phyloP scores from a whole-genome alignment of 2,113 vertebrate genomes.

The Pangasianodon hypophthalmus region DNA sequence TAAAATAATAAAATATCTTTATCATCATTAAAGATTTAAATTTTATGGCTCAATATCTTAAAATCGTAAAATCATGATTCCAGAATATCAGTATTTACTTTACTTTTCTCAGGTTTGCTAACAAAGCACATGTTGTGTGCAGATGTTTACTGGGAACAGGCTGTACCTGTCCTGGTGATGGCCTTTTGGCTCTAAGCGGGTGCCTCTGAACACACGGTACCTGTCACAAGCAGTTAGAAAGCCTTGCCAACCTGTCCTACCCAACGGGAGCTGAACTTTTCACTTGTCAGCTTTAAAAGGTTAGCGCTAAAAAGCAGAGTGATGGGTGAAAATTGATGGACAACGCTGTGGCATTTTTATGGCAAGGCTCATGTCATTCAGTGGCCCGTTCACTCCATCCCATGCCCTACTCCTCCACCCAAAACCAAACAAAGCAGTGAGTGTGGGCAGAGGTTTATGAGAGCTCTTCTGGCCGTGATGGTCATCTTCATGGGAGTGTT shows the following conservation, averaged over 20 bases:
- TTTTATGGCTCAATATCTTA: not conserved
- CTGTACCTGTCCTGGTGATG: conserved; percentile 65
- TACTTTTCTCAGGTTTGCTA: not conserved
- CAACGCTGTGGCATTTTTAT: conserved; percentile 69
- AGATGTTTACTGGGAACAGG: conserved; percentile 48
- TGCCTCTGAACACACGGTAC: conserved; percentile 75
- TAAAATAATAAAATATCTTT: not conserved
- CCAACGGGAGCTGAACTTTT: conserved; percentile 80
- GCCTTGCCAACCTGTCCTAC: conserved; percentile 74
- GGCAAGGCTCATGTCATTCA: conserved; percentile 57
- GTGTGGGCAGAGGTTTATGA: conserved; percentile 41
- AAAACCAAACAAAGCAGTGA: conserved; percentile 54
- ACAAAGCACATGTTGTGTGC: not conserved
- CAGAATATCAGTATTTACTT: not conserved
- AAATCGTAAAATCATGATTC: not conserved
- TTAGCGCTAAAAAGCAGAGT: conserved; percentile 77
- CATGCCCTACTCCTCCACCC: not conserved
- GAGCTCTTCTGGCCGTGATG: conserved; percentile 46
- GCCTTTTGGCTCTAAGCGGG: conserved; percentile 70
- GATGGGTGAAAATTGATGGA: conserved; percentile 75
- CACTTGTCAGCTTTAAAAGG: conserved; percentile 89
- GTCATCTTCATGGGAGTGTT: conserved; percentile 42
- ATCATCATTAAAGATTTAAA: not conserved
- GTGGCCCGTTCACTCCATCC: conserved; percentile 50
- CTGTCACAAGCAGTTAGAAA: conserved; percentile 87